Percentiles rank a stretch among this genome's conserved stretches.
Evolutionary conservation across 2,797 vertebrate species (phyloP).

Genomic region (Tenualosa ilisha): DNA sequence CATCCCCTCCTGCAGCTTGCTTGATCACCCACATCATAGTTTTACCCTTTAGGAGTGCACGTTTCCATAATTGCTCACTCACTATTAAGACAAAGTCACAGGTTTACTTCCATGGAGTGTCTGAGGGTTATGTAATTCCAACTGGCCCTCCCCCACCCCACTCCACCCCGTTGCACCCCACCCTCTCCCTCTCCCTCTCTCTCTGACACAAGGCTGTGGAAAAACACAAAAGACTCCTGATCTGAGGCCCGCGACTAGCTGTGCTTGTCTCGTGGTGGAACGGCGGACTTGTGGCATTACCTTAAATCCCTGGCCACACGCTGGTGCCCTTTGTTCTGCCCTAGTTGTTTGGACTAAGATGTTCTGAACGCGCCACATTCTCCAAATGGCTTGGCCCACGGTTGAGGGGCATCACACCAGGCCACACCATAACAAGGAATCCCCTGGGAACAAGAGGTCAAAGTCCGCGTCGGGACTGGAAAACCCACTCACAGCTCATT

Average conservation of each 20-base stretch:
- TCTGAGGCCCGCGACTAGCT: constrained; percentile 36
- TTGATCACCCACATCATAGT: neutral
- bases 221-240: constrained; percentile 2
- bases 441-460: neutral
- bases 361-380: constrained; percentile 58
- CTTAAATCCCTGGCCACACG: constrained; percentile 58
- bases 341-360: constrained; percentile 54
- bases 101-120: neutral
- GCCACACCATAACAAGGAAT: neutral
- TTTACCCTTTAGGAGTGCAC: neutral
- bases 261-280: constrained; percentile 49
- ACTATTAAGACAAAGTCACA: constrained; percentile 2
- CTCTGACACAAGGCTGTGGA: constrained; percentile 54
- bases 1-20: neutral
- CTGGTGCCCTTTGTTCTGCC: constrained; percentile 61
- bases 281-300: constrained; percentile 54
- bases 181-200: neutral
- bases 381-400: constrained; percentile 48
- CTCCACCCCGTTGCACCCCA: too few relatives aligned
- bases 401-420: neutral
- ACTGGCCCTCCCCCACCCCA: constrained; percentile 32
- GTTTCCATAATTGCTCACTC: neutral
- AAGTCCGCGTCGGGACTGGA: neutral
- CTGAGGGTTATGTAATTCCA: constrained; percentile 57
- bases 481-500: neutral